Evolutionary conservation across 2,113 vertebrate species (phyloP).

Genomic region (Xyliphius kryptos): DNA sequence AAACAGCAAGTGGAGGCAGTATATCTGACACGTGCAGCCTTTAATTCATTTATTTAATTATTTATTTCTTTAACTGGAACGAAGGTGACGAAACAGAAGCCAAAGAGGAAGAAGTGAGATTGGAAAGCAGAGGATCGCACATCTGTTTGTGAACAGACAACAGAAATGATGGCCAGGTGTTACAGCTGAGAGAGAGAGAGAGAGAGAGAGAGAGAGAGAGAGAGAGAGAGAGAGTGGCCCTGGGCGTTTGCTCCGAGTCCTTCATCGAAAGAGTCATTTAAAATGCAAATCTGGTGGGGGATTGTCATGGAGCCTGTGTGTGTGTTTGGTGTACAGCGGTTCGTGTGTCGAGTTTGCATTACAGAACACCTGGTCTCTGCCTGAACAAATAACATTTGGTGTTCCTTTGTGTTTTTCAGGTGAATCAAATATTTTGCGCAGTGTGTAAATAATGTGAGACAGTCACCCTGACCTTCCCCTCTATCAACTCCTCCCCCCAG

Average conservation of each 20-base stretch:
- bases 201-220: no score
- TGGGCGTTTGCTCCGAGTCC: background rate
- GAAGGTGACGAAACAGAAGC: conserved; percentile 25
- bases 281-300: conserved; percentile 47
- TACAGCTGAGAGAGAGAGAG: no score
- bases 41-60: no score
- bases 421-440: conserved; percentile 7
- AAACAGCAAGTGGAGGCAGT: no score
- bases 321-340: conserved; percentile 18
- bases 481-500: no score
- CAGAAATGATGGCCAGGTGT: conserved; percentile 41
- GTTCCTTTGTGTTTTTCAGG: conserved; percentile 23
- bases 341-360: background rate
- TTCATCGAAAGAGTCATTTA: conserved; percentile 35
- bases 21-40: no score
- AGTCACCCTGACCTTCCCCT: background rate
- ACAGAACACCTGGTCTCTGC: conserved; percentile 10
- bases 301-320: conserved; percentile 1
- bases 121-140: conserved; percentile 32
- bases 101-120: conserved; percentile 20
- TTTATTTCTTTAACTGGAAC: no score
- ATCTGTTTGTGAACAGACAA: conserved; percentile 37
- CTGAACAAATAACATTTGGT: conserved; percentile 26
- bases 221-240: background rate
- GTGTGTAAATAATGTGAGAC: conserved; percentile 14